These are phyloP conservation scores for Dromius quadrimaculatus DNA, from an alignment of 2,888 invertebrate species.

Conservation along the genomic window DNA sequence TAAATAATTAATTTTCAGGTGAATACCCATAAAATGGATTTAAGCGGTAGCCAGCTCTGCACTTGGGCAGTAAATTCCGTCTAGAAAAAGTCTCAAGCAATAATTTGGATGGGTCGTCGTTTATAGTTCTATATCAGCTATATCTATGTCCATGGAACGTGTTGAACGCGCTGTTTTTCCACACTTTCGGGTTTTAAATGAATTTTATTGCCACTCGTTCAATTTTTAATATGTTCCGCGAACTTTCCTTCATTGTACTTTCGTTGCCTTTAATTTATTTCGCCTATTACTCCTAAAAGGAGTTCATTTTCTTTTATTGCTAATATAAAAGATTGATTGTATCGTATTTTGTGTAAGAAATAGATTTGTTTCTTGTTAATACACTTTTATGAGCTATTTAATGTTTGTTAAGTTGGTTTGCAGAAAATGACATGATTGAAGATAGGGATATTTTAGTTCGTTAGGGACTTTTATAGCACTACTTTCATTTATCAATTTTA, in stretches of 20 bases:
- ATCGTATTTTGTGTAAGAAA: not conserved
- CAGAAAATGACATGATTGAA: not conserved
- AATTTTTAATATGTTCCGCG: conserved; percentile 41
- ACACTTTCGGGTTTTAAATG: conserved; percentile 30
- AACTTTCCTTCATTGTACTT: conserved; percentile 32
- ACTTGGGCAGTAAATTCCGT: conserved; percentile 14
- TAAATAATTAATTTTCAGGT: conserved; percentile 44
- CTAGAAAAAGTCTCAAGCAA: conserved; percentile 25
- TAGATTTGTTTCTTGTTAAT: not conserved
- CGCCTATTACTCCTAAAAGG: not conserved
- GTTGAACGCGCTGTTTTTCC: conserved; percentile 32
- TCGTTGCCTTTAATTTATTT: conserved; percentile 21
- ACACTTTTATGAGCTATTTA: not conserved
- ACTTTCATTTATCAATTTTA: not conserved
- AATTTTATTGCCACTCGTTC: conserved; percentile 34
- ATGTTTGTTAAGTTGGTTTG: not conserved
- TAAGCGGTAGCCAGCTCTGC: conserved; percentile 19
- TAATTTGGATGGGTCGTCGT: conserved; percentile 33
- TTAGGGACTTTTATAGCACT: not conserved
- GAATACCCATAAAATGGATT: conserved; percentile 36
- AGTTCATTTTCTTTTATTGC: conserved; percentile 37
- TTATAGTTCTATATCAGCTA: conserved; percentile 31
- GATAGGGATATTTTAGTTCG: not conserved
- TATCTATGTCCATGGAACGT: conserved; percentile 14
- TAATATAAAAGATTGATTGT: conserved; percentile 29